Conservation (phyloP, 2,797 vertebrate species). For the Valencia hispanica region DNA sequence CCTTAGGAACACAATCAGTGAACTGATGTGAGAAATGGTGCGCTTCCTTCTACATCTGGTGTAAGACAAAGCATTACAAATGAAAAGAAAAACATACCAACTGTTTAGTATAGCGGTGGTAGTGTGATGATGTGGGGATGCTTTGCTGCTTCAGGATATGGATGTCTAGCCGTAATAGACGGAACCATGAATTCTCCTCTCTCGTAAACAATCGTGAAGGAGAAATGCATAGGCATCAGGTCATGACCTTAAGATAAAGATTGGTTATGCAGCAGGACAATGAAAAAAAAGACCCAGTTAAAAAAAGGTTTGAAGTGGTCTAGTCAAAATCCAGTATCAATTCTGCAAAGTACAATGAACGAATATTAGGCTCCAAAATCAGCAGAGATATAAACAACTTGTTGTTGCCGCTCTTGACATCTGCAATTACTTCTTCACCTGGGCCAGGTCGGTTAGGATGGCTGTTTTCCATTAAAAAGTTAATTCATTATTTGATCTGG, state of each 20-base stretch:
- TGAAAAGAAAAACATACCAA: not conserved
- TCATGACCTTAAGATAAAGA: not conserved
- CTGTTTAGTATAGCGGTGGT: not conserved
- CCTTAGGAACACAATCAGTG: not conserved
- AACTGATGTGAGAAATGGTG: not conserved
- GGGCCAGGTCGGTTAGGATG: not conserved
- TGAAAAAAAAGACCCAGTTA: not conserved
- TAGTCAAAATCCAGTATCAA: not conserved
- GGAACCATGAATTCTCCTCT: not conserved
- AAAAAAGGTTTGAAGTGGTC: not conserved
- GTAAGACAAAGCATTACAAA: not conserved
- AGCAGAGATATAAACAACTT: not conserved
- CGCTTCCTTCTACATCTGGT: not conserved
- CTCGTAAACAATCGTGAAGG: not conserved
- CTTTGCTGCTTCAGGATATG: not conserved
- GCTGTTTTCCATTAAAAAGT: not conserved
- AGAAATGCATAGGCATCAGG: not conserved
- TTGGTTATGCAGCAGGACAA: not conserved
- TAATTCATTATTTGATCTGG: not conserved
- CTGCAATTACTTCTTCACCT: too few species aligned
- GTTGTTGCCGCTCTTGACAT: not conserved
- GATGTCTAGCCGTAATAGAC: not conserved
- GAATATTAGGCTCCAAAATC: not conserved
- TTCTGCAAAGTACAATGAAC: not conserved
- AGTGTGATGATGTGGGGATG: not conserved